phyloP scores from a whole-genome alignment of 2,113 vertebrate genomes.

The Entomyzon cyanotis region DNA sequence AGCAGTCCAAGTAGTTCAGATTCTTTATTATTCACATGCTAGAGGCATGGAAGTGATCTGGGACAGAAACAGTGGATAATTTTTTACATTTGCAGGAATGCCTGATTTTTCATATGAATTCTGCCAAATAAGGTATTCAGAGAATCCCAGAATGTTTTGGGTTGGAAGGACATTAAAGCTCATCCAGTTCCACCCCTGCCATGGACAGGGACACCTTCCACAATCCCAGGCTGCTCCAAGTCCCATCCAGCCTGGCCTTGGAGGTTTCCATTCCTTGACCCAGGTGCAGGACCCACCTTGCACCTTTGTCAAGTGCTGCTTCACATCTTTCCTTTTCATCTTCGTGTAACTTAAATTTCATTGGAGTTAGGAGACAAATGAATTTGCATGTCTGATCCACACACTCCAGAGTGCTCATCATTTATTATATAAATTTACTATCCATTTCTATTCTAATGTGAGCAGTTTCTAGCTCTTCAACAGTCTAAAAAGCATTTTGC shows the following conservation, averaged over 20 bases:
- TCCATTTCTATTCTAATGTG: neutral
- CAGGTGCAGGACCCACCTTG: neutral
- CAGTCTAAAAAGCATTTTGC: neutral
- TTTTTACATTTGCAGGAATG: neutral
- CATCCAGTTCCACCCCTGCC: neutral
- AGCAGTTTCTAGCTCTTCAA: constrained; percentile 3
- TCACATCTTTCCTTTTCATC: neutral
- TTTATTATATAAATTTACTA: neutral
- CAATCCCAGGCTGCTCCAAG: neutral
- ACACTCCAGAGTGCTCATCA: neutral
- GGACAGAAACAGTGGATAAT: neutral
- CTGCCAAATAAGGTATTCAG: neutral
- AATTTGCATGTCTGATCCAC: neutral
- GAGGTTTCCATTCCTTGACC: neutral
- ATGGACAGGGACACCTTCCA: neutral
- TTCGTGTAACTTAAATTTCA: neutral
- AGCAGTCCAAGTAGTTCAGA: neutral
- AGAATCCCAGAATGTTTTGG: neutral
- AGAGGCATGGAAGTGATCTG: neutral
- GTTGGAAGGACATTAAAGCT: neutral
- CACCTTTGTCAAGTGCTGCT: neutral
- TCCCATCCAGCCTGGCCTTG: fast-evolving
- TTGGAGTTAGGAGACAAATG: neutral
- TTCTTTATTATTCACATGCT: neutral
- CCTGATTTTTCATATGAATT: neutral